Evolutionary conservation across 92 coral and sea anemone species (phyloP).

Genomic region (Phymanthus crucifer): DNA sequence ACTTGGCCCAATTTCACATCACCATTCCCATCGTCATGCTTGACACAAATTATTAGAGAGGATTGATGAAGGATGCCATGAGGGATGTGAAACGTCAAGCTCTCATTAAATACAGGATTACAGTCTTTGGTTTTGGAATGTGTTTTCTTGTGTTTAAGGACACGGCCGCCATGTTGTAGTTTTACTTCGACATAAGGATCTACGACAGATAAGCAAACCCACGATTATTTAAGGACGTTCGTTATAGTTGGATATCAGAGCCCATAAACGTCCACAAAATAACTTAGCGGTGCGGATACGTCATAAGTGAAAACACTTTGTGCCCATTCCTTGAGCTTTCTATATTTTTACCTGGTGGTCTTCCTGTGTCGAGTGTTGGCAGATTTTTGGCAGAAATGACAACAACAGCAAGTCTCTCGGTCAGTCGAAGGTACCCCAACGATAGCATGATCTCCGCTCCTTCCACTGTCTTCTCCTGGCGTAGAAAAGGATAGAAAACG

Average conservation of each 20-base stretch:
- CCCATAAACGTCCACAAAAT: too few species aligned
- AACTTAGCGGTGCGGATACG: too few species aligned
- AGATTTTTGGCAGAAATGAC: slow-evolving; percentile 74
- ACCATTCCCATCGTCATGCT: slow-evolving; percentile 47
- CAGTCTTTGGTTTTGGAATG: slow-evolving; percentile 44
- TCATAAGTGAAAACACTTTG: too few species aligned
- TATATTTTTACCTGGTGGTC: slow-evolving; percentile 42
- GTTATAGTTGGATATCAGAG: too few species aligned
- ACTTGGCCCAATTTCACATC: slow-evolving; percentile 76
- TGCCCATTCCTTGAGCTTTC: neutral
- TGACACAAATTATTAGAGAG: slow-evolving; percentile 68
- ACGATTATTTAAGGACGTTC: neutral
- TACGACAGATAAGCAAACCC: slow-evolving; percentile 18
- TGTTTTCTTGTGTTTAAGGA: slow-evolving; percentile 73
- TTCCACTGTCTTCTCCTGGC: slow-evolving; percentile 14
- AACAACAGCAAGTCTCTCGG: slow-evolving; percentile 86
- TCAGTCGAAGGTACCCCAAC: slow-evolving; percentile 89
- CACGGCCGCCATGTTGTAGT: slow-evolving; percentile 63
- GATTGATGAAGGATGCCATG: slow-evolving; percentile 85
- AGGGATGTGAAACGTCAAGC: slow-evolving; percentile 88
- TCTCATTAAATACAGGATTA: slow-evolving; percentile 87
- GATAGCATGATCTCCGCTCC: slow-evolving; percentile 89
- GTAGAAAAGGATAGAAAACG: neutral
- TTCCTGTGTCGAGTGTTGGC: slow-evolving; percentile 28
- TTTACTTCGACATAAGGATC: slow-evolving; percentile 82